These are phyloP conservation scores for Apamea monoglypha DNA, from an alignment of 2,888 invertebrate genomes.

Conservation along the genomic window DNA sequence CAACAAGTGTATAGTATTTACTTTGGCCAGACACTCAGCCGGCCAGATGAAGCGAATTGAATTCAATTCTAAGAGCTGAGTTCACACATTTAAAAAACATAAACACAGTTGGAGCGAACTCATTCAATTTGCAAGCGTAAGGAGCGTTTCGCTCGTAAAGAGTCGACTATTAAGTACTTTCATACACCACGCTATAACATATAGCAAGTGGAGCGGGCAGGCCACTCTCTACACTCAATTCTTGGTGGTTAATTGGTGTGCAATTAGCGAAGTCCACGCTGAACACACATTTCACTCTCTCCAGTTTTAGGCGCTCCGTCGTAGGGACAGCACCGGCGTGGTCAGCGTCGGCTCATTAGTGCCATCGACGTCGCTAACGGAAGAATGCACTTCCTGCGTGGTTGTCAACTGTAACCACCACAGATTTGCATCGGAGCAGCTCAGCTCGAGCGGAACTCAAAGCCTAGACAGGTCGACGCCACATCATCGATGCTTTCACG, in stretches of 20 bases:
- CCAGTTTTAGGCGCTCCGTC: conserved; percentile 63
- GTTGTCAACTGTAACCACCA: conserved; percentile 60
- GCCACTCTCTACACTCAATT: conserved; percentile 88
- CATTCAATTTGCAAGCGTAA: conserved; percentile 73
- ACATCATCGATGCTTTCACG: conserved; percentile 58
- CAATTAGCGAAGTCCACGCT: conserved; percentile 83
- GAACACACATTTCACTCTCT: conserved; percentile 84
- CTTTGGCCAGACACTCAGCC: conserved; percentile 21
- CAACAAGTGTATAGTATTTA: conserved; percentile 34
- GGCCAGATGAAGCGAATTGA: conserved; percentile 38
- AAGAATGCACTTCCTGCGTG: conserved; percentile 69
- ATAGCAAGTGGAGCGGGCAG: conserved; percentile 89
- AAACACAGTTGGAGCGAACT: conserved; percentile 66
- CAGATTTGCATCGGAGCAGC: conserved; percentile 61
- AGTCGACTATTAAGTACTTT: conserved; percentile 83
- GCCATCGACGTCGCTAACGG: conserved; percentile 58
- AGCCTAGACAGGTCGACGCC: conserved; percentile 52
- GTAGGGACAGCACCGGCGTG: conserved; percentile 20
- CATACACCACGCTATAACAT: conserved; percentile 86
- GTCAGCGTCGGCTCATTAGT: conserved; percentile 57
- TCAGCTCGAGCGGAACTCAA: conserved; percentile 61
- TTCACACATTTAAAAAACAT: conserved; percentile 61
- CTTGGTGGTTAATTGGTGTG: conserved; percentile 85
- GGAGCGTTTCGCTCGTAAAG: conserved; percentile 79
- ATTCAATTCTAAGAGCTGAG: conserved; percentile 38